Conservation (phyloP, 2,888 invertebrate species). For the Tetranychus piercei region DNA sequence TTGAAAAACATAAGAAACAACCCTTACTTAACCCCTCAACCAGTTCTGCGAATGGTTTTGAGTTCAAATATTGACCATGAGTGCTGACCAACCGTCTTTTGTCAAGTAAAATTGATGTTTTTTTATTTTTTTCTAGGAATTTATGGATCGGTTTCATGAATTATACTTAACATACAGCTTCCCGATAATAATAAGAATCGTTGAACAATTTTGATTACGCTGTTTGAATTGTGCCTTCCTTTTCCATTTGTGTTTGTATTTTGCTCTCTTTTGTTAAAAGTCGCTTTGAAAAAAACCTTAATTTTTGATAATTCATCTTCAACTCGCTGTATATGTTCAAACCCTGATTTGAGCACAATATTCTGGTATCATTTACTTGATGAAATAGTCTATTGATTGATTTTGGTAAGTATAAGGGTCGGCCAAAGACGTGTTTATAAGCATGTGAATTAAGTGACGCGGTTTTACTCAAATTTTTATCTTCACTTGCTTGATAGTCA, state of each 20-base stretch:
- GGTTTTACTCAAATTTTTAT: neutral
- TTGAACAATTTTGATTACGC: too few species aligned
- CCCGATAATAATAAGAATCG: too few species aligned
- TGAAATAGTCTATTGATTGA: neutral
- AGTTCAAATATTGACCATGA: neutral
- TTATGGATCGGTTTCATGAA: too few species aligned
- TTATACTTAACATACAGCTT: too few species aligned
- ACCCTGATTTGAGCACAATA: neutral
- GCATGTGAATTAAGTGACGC: neutral
- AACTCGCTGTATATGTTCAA: too few species aligned
- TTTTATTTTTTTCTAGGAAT: neutral
- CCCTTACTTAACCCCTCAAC: neutral
- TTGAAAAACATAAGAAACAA: neutral
- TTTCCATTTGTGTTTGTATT: too few species aligned
- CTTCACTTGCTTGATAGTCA: neutral
- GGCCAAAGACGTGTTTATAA: neutral
- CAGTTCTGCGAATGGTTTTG: neutral
- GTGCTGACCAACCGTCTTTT: neutral
- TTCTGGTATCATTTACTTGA: neutral
- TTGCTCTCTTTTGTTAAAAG: too few species aligned
- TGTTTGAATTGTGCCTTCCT: too few species aligned
- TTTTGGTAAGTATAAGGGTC: neutral
- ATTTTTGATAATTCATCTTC: neutral
- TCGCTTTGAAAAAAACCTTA: neutral
- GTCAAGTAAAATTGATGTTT: neutral